These are phyloP conservation scores for Elephas maximus DNA, from an alignment of 2,113 vertebrate species.

Conservation along the genomic window DNA sequence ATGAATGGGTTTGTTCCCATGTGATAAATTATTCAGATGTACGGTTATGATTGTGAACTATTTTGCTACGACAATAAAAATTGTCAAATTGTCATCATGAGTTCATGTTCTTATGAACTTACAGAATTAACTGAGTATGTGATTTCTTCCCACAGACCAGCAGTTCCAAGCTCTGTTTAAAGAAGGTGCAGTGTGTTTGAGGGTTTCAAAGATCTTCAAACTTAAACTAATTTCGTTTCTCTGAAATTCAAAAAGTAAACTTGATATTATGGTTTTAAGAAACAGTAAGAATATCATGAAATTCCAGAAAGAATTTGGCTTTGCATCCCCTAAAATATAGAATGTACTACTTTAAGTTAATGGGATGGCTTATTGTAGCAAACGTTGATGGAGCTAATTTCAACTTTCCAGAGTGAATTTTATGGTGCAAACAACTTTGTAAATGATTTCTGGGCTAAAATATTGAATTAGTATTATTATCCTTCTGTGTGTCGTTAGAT, in stretches of 20 bases:
- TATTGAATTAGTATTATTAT: slow-evolving; percentile 71
- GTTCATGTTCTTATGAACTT: neutral
- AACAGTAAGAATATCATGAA: neutral
- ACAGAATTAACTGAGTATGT: neutral
- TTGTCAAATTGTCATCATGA: neutral
- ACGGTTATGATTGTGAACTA: neutral
- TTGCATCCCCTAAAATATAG: neutral
- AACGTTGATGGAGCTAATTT: neutral
- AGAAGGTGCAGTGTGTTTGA: neutral
- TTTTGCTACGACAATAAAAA: neutral
- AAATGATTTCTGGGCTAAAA: slow-evolving; percentile 65
- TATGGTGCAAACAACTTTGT: neutral
- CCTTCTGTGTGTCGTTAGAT: slow-evolving; percentile 38
- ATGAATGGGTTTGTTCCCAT: neutral
- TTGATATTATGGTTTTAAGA: neutral
- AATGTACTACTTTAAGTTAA: neutral
- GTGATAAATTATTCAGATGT: too few species aligned
- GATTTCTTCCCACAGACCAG: neutral
- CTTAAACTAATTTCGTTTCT: neutral
- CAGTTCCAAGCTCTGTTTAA: neutral
- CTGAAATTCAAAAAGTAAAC: neutral
- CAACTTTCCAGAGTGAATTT: slow-evolving; percentile 54
- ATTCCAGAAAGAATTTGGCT: neutral
- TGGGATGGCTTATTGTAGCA: neutral
- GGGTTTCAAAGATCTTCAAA: neutral